phyloP scores from a whole-genome alignment of 2,113 vertebrate species.

The Phocoena sinus region DNA sequence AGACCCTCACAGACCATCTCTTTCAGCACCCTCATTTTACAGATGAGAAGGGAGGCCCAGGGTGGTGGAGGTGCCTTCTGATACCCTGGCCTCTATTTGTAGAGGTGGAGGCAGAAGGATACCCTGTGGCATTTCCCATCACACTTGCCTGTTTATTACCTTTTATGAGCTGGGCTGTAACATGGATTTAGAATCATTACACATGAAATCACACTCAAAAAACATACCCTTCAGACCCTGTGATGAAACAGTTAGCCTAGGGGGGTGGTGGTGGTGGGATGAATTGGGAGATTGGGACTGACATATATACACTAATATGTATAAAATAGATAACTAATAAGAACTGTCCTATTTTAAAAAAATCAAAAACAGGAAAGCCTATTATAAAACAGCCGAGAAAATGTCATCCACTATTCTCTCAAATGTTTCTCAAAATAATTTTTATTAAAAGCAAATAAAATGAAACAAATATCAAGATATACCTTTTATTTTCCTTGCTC shows the following conservation, averaged over 20 bases:
- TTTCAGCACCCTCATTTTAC: not conserved
- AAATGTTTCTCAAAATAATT: slow-evolving; percentile 1
- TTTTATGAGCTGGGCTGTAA: not conserved
- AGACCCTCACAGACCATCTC: not conserved
- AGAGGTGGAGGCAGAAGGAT: not conserved
- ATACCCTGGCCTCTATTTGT: not conserved
- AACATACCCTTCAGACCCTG: not conserved
- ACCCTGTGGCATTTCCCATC: not conserved
- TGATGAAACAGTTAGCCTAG: not conserved
- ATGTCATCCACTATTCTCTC: not conserved
- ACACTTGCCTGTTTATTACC: not conserved
- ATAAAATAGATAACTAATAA: too few relatives aligned
- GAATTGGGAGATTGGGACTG: too few relatives aligned
- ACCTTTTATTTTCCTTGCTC: not conserved
- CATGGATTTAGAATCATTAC: not conserved
- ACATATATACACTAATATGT: too few relatives aligned
- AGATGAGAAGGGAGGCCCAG: not conserved
- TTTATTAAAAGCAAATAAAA: slow-evolving; percentile 38
- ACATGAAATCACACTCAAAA: not conserved
- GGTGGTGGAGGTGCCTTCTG: not conserved
- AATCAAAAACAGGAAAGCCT: not conserved
- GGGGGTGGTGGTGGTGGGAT: too few relatives aligned
- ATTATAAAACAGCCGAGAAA: not conserved
- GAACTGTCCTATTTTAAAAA: too few relatives aligned
- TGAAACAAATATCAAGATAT: not conserved